Percentiles rank a stretch among this genome's conserved stretches.
phyloP scores from a whole-genome alignment of 2,888 invertebrate genomes.

The Hyles lineata region DNA sequence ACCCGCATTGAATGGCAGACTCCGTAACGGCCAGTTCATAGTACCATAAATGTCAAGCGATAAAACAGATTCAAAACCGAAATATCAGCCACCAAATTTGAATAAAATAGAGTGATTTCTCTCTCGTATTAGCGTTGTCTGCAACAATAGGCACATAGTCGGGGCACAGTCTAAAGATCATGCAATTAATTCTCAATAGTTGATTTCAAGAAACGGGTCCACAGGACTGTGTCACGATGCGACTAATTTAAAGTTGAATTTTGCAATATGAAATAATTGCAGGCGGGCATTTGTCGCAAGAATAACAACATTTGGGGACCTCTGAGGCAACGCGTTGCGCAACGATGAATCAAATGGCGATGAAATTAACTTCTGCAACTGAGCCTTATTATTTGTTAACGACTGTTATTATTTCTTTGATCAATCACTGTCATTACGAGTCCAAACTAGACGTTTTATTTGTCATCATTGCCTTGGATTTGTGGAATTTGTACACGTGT shows the following conservation, averaged over 20 bases:
- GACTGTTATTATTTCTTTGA: slow-evolving; percentile 72
- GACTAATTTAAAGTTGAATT: slow-evolving; percentile 67
- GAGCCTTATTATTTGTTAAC: slow-evolving; percentile 73
- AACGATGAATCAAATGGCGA: slow-evolving; percentile 63
- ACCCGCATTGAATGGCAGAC: neutral
- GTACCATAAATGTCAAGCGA: slow-evolving; percentile 8
- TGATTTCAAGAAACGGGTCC: slow-evolving; percentile 68
- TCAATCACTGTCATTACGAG: slow-evolving; percentile 67
- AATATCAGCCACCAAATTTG: slow-evolving; percentile 40
- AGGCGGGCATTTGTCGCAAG: slow-evolving; percentile 59
- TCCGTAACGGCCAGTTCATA: slow-evolving; percentile 1
- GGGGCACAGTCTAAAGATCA: slow-evolving; percentile 73
- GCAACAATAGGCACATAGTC: slow-evolving; percentile 30
- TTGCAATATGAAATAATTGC: slow-evolving; percentile 74
- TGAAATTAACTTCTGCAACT: slow-evolving; percentile 70
- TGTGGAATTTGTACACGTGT: neutral
- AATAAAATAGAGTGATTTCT: slow-evolving; percentile 48
- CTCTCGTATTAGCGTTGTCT: slow-evolving; percentile 36
- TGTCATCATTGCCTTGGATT: slow-evolving; percentile 51
- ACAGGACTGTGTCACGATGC: slow-evolving; percentile 74
- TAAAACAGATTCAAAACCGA: slow-evolving; percentile 30
- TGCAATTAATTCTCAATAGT: slow-evolving; percentile 73
- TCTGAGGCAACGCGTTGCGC: slow-evolving; percentile 59
- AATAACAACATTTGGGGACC: slow-evolving; percentile 67
- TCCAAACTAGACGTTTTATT: slow-evolving; percentile 62